Evolutionary conservation across 2,888 invertebrate genomes (phyloP).

Genomic region (Hirtodrosophila alboralis): DNA sequence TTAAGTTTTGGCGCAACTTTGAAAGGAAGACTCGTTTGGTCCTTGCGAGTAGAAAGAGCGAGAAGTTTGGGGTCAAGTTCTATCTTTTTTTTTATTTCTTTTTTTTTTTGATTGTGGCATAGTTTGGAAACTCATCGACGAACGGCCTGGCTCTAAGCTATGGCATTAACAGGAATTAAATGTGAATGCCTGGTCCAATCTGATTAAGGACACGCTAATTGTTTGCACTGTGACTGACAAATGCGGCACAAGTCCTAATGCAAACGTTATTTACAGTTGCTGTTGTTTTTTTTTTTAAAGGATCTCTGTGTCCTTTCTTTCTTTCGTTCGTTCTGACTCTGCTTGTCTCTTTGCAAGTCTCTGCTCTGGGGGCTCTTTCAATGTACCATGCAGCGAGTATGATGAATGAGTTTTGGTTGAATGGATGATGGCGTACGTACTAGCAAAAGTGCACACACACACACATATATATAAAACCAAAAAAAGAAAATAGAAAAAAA

Average conservation of each 20-base stretch:
- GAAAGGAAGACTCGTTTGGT: background rate
- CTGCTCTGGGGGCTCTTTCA: slow-evolving; percentile 16
- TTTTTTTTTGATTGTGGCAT: background rate
- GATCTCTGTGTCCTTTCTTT: slow-evolving; percentile 9
- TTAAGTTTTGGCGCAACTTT: slow-evolving; percentile 19
- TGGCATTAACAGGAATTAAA: slow-evolving; percentile 34
- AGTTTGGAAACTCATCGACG: slow-evolving; percentile 21
- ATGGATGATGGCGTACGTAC: slow-evolving; percentile 40
- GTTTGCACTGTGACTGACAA: slow-evolving; percentile 56
- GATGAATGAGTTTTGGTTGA: slow-evolving; percentile 71
- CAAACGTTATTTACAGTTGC: slow-evolving; percentile 38
- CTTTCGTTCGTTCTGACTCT: slow-evolving; percentile 1
- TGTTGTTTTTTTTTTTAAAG: too few species aligned
- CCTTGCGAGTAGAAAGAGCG: too few species aligned
- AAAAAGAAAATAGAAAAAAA: too few species aligned
- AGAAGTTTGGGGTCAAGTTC: slow-evolving; percentile 3
- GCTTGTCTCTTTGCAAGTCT: background rate
- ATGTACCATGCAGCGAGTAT: slow-evolving; percentile 40
- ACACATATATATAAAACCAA: too few species aligned
- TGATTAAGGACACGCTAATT: slow-evolving; percentile 71
- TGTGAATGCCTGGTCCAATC: slow-evolving; percentile 51
- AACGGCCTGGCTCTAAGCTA: slow-evolving; percentile 12
- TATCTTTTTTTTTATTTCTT: too few species aligned
- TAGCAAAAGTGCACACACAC: too few species aligned
- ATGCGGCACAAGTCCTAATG: slow-evolving; percentile 41